Evolutionary conservation across 2,888 invertebrate species (phyloP).

Genomic region (Agriopis leucophaearia): DNA sequence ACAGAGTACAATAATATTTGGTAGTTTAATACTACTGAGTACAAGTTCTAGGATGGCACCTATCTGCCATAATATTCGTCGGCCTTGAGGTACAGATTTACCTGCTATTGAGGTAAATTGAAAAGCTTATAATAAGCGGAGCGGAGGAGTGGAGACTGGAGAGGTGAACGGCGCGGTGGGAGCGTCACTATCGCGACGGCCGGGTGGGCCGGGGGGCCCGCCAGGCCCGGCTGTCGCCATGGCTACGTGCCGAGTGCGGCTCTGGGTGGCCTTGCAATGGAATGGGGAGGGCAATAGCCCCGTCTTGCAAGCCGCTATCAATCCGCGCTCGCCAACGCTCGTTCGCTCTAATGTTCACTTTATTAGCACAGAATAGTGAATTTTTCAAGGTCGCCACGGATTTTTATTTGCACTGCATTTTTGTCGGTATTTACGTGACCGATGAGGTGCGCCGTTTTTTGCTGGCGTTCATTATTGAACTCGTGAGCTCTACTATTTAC

Average conservation of each 20-base stretch:
- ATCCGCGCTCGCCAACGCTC: constrained; percentile 76
- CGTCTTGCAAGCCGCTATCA: constrained; percentile 79
- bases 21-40: not conserved
- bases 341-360: constrained; percentile 66
- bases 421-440: constrained; percentile 56
- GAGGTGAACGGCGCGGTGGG: constrained; percentile 47
- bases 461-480: constrained; percentile 26
- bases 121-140: constrained; percentile 76
- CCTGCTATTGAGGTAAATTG: constrained; percentile 79
- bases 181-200: constrained; percentile 80
- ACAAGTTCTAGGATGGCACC: not conserved
- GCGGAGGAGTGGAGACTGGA: constrained; percentile 34
- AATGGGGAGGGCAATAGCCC: constrained; percentile 86
- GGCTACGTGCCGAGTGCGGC: constrained; percentile 80
- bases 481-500: constrained; percentile 29
- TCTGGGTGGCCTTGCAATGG: constrained; percentile 87
- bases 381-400: constrained; percentile 72
- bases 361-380: constrained; percentile 53
- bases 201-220: constrained; percentile 64
- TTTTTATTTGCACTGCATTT: constrained; percentile 69
- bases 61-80: constrained; percentile 58
- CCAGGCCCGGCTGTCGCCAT: constrained; percentile 69
- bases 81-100: constrained; percentile 80
- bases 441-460: constrained; percentile 48
- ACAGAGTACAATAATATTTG: not conserved